phyloP scores from a whole-genome alignment of 1,140 invertebrate species.

The Dendrolimus punctatus region DNA sequence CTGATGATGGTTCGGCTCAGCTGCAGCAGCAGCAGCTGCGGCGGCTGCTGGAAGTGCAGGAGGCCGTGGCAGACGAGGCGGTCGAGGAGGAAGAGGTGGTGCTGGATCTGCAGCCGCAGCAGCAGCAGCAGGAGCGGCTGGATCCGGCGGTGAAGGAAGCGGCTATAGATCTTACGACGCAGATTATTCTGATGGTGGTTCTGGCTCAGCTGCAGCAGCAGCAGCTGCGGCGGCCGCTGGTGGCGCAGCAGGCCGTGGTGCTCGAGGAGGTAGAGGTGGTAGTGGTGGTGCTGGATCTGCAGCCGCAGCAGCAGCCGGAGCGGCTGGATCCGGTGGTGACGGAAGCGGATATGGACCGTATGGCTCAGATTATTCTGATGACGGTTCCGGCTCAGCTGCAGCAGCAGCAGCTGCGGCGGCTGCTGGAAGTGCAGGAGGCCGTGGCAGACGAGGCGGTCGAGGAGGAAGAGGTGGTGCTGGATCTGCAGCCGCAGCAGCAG shows the following conservation, averaged over 20 bases:
- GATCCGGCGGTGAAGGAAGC: slow-evolving; percentile 4
- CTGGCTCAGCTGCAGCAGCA: slow-evolving; percentile 6
- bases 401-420: slow-evolving; percentile 2
- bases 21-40: slow-evolving; percentile 7
- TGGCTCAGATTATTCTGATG: background rate
- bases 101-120: slow-evolving; percentile 10
- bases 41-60: slow-evolving; percentile 8
- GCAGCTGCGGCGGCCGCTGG: slow-evolving; percentile 3
- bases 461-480: background rate
- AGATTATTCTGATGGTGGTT: slow-evolving; percentile 3
- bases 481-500: background rate
- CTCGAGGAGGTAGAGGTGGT: background rate
- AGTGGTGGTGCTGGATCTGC: too few species aligned
- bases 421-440: background rate
- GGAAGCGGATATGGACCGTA: background rate
- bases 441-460: background rate
- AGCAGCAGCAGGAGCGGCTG: slow-evolving; percentile 10
- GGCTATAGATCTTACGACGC: too few species aligned
- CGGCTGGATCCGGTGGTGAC: background rate
- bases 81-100: slow-evolving; percentile 6
- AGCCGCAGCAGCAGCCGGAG: background rate
- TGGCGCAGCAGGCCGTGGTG: too few species aligned
- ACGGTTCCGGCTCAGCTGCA: slow-evolving; percentile 1
- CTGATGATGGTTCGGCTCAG: slow-evolving; percentile 5
- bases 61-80: slow-evolving; percentile 3